Evolutionary conservation across 1,140 invertebrate genomes (phyloP).

Genomic region (Pachypeltis micranthus): DNA sequence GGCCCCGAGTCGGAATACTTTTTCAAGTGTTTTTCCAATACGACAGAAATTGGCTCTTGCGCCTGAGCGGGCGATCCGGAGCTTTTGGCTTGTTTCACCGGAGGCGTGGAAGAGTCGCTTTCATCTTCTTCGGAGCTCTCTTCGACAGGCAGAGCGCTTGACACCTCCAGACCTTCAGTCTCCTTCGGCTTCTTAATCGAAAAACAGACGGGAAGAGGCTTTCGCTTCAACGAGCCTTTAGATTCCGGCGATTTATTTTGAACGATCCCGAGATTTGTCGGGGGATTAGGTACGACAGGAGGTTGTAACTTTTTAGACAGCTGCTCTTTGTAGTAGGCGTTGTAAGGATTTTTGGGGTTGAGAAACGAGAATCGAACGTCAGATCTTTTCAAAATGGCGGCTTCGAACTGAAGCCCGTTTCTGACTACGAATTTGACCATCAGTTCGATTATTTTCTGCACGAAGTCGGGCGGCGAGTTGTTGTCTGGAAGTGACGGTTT

Average conservation of each 20-base stretch:
- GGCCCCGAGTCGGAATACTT: slow-evolving; percentile 19
- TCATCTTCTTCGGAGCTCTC: slow-evolving; percentile 53
- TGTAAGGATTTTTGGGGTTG: slow-evolving; percentile 8
- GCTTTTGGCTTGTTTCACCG: background rate
- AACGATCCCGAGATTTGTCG: background rate
- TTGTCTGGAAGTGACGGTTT: background rate
- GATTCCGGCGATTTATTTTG: background rate
- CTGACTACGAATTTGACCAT: slow-evolving; percentile 91
- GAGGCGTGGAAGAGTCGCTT: slow-evolving; percentile 26
- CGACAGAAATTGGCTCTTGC: slow-evolving; percentile 16
- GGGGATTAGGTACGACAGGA: background rate
- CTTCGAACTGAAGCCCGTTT: slow-evolving; percentile 86
- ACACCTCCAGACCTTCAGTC: slow-evolving; percentile 41
- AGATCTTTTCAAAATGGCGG: slow-evolving; percentile 71
- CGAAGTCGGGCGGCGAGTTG: slow-evolving; percentile 52
- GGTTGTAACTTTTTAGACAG: background rate
- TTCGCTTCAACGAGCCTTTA: slow-evolving; percentile 16
- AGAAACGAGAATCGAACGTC: slow-evolving; percentile 19
- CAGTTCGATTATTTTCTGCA: slow-evolving; percentile 83
- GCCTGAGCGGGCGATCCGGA: background rate
- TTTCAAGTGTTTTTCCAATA: slow-evolving; percentile 21
- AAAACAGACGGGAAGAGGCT: slow-evolving; percentile 56
- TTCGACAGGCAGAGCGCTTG: slow-evolving; percentile 40
- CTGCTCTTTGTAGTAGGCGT: background rate
- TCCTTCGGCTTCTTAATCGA: slow-evolving; percentile 71